phyloP scores from a whole-genome alignment of 2,113 vertebrate species.

The Pelecanus crispus region DNA sequence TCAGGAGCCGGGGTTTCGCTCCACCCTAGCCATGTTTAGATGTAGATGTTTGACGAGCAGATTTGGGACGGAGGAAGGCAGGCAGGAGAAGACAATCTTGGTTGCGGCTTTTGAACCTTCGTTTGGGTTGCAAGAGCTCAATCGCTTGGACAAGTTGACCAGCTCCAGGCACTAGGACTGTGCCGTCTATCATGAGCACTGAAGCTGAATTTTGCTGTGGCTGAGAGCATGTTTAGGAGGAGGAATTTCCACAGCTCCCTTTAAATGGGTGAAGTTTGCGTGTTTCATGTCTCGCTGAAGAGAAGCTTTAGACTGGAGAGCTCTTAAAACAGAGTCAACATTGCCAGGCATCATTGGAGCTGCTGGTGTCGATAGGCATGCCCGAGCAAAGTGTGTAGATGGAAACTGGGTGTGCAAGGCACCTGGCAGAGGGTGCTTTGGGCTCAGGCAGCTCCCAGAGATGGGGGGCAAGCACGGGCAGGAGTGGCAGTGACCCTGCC shows the following conservation, averaged over 20 bases:
- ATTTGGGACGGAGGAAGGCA: not conserved
- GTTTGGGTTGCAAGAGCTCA: not conserved
- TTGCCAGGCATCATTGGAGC: too few species aligned
- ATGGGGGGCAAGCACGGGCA: accelerated
- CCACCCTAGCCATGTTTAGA: accelerated
- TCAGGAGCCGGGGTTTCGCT: not conserved
- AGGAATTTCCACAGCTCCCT: not conserved
- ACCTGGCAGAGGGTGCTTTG: not conserved
- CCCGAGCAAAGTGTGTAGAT: not conserved
- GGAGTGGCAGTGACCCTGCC: too few species aligned
- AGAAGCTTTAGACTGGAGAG: not conserved
- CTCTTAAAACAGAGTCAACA: not conserved
- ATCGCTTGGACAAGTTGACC: accelerated
- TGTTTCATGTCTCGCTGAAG: not conserved
- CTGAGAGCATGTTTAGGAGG: not conserved
- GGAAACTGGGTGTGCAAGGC: not conserved
- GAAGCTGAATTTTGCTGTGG: not conserved
- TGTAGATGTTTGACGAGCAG: not conserved
- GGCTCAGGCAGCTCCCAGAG: not conserved
- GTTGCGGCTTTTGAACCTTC: not conserved
- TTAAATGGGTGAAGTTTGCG: not conserved
- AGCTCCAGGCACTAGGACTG: not conserved
- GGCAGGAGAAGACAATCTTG: not conserved
- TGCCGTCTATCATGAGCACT: not conserved
- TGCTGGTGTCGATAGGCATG: not conserved